Conservation (phyloP, 30 jellyfish, hydroid and myxozoan species). For the Turritopsis dohrnii region DNA sequence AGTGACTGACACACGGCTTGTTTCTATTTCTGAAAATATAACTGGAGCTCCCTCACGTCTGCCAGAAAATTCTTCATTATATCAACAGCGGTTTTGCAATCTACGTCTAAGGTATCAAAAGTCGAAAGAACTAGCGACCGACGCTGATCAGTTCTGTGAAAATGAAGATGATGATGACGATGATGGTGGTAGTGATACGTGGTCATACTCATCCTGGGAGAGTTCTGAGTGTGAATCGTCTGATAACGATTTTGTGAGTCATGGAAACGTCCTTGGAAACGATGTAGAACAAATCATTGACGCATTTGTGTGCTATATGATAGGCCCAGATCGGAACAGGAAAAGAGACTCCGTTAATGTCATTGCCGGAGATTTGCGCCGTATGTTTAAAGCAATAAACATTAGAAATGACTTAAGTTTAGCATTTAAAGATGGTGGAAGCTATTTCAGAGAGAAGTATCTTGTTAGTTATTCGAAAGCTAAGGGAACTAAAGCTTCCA, state of each 20-base stretch:
- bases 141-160: no score
- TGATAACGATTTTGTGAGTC: neutral
- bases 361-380: neutral
- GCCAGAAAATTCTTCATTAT: no score
- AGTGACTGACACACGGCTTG: no score
- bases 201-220: neutral
- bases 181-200: no score
- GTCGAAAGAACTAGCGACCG: no score
- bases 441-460: neutral
- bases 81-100: no score
- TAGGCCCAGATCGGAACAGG: constrained; percentile 3
- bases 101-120: no score
- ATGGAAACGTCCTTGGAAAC: neutral
- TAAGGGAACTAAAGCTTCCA: neutral
- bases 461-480: neutral
- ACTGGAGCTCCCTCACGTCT: no score
- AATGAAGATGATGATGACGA: no score
- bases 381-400: neutral
- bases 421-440: neutral
- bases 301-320: neutral
- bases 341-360: neutral
- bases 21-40: no score
- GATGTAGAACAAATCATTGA: neutral
- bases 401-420: neutral
- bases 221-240: neutral